phyloP scores from a whole-genome alignment of 2,113 vertebrate species.

The Genyomyrus donnyi region DNA sequence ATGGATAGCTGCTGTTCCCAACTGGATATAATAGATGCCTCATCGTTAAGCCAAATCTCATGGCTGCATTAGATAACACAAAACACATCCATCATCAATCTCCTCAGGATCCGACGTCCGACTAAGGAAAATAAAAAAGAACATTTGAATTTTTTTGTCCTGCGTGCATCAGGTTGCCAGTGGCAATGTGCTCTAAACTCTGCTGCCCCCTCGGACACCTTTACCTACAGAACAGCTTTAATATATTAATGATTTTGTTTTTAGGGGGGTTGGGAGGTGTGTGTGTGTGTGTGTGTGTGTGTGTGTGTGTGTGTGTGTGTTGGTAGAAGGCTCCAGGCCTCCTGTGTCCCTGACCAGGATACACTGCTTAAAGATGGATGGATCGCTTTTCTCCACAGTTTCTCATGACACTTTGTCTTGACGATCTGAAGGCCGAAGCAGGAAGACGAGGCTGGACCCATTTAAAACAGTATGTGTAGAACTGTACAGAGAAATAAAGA shows the following conservation, averaged over 20 bases:
- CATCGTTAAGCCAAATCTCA: constrained; percentile 41
- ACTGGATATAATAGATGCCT: constrained; percentile 51
- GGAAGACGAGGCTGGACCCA: constrained; percentile 25
- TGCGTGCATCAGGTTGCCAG: background rate
- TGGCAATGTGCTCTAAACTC: background rate
- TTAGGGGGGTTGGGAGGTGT: background rate
- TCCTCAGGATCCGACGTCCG: constrained; percentile 47
- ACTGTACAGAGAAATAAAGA: background rate
- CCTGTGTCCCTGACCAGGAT: constrained; percentile 19
- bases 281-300: no score
- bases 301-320: no score
- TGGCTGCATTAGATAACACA: constrained; percentile 35
- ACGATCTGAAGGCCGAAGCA: constrained; percentile 28
- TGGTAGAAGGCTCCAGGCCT: background rate
- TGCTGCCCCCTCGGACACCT: background rate
- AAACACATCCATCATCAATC: constrained; percentile 41
- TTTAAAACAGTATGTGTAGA: background rate
- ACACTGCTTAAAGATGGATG: constrained; percentile 13
- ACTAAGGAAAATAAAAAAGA: background rate
- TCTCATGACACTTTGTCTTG: constrained; percentile 33
- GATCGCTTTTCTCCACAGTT: constrained; percentile 26
- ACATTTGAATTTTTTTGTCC: background rate
- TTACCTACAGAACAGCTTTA: background rate
- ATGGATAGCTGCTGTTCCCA: constrained; percentile 60
- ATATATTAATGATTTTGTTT: background rate